Evolutionary conservation across 2,888 invertebrate species (phyloP).

Genomic region (Eremobia ochroleuca): DNA sequence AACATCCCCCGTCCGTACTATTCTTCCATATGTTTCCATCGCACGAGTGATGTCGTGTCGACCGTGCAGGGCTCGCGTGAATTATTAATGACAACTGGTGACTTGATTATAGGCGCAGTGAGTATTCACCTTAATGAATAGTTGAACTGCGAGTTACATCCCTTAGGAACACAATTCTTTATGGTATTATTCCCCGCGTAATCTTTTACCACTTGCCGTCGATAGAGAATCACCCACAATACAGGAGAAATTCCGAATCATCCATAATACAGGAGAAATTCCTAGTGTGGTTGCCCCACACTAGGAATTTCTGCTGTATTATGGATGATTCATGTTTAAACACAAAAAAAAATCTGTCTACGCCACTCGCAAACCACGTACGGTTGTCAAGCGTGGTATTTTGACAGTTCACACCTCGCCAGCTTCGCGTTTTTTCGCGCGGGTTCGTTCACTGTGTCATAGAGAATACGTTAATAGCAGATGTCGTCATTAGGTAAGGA

Average conservation of each 20-base stretch:
- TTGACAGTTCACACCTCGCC: background rate
- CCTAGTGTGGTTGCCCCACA: no score
- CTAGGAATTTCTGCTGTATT: no score
- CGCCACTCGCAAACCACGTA: background rate
- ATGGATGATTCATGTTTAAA: no score
- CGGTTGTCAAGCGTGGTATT: background rate
- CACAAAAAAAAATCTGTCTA: no score
- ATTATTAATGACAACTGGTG: slow-evolving; percentile 49
- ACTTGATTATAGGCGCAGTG: slow-evolving; percentile 55
- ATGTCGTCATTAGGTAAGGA: no score
- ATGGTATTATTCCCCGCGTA: background rate
- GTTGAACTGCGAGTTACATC: slow-evolving; percentile 13
- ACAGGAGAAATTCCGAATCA: no score
- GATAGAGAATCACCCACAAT: no score
- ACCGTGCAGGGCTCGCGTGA: slow-evolving; percentile 25
- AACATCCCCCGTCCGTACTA: background rate
- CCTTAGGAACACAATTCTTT: background rate
- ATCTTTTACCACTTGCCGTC: background rate
- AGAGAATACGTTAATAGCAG: no score
- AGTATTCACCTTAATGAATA: slow-evolving; percentile 38
- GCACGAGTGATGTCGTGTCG: slow-evolving; percentile 43
- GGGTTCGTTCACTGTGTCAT: no score
- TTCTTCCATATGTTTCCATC: slow-evolving; percentile 23
- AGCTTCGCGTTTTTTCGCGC: no score
- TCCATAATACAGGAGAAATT: no score